phyloP scores from a whole-genome alignment of 2,113 vertebrate genomes.

The Phasianus colchicus region DNA sequence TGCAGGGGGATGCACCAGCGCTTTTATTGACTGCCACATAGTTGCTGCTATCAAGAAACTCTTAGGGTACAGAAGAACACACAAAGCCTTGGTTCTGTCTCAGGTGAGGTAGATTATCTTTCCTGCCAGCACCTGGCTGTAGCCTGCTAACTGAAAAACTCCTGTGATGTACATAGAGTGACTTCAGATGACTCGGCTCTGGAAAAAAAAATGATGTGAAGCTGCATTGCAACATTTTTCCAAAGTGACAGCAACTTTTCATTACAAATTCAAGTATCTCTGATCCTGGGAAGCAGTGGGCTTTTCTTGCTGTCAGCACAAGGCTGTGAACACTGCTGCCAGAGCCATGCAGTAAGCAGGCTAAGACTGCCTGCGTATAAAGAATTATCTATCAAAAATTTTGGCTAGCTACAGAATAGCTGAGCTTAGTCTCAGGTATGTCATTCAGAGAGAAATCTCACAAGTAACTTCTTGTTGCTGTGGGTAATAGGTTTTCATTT shows the following conservation, averaged over 20 bases:
- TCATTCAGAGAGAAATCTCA: background rate
- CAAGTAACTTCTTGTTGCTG: background rate
- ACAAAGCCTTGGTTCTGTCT: background rate
- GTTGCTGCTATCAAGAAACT: background rate
- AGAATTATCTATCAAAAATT: background rate
- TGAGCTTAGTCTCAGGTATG: background rate
- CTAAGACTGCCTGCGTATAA: background rate
- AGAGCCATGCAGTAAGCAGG: fast-evolving
- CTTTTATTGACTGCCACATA: background rate
- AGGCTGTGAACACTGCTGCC: background rate
- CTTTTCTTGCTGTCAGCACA: background rate
- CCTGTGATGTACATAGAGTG: background rate
- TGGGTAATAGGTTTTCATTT: background rate
- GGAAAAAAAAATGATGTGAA: background rate
- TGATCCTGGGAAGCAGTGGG: background rate
- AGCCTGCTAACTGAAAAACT: background rate
- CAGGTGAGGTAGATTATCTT: background rate
- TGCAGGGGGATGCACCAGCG: background rate
- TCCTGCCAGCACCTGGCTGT: background rate
- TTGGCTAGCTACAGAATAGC: background rate
- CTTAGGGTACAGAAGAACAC: background rate
- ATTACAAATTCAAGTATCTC: background rate
- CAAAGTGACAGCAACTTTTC: background rate
- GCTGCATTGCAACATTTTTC: background rate
- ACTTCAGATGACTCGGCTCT: background rate